Conservation (phyloP, 2,888 invertebrate genomes). For the Cheilosia vernalis region DNA sequence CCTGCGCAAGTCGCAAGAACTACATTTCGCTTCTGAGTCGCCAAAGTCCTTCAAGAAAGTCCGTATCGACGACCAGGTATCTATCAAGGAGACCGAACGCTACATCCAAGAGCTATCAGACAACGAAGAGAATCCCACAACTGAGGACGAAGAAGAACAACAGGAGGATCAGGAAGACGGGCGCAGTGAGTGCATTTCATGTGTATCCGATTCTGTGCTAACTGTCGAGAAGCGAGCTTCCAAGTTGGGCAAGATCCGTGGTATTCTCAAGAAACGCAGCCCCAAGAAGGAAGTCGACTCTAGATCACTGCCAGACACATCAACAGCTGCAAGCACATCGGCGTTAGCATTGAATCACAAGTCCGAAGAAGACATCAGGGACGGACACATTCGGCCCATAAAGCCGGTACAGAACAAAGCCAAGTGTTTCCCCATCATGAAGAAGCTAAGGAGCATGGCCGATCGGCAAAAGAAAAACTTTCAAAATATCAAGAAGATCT, state of each 20-base stretch:
- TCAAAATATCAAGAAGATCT: conserved; percentile 80
- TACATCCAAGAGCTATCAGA: conserved; percentile 83
- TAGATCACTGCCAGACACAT: conserved; percentile 81
- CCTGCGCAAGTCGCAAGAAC: conserved; percentile 82
- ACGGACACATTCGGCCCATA: conserved; percentile 83
- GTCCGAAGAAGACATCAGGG: conserved; percentile 77
- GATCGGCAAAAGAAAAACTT: conserved; percentile 86
- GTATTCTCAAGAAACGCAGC: conserved; percentile 85
- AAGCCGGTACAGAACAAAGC: conserved; percentile 81
- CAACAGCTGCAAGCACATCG: conserved; percentile 77
- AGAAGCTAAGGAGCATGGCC: conserved; percentile 87
- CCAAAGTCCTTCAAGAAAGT: conserved; percentile 83
- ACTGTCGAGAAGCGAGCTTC: conserved; percentile 79
- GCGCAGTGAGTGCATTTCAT: conserved; percentile 82
- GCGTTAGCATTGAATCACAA: conserved; percentile 78
- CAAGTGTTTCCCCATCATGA: conserved; percentile 86
- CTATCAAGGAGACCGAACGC: conserved; percentile 82
- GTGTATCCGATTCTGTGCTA: conserved; percentile 82
- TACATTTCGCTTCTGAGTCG: conserved; percentile 81
- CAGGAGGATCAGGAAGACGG: conserved; percentile 77
- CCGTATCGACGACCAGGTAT: conserved; percentile 83
- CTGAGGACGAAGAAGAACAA: conserved; percentile 77
- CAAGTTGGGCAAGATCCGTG: conserved; percentile 82
- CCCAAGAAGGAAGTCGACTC: conserved; percentile 81
- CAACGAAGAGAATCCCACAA: conserved; percentile 78